phyloP scores from a whole-genome alignment of 2,113 vertebrate species.

The Petromus typicus region DNA sequence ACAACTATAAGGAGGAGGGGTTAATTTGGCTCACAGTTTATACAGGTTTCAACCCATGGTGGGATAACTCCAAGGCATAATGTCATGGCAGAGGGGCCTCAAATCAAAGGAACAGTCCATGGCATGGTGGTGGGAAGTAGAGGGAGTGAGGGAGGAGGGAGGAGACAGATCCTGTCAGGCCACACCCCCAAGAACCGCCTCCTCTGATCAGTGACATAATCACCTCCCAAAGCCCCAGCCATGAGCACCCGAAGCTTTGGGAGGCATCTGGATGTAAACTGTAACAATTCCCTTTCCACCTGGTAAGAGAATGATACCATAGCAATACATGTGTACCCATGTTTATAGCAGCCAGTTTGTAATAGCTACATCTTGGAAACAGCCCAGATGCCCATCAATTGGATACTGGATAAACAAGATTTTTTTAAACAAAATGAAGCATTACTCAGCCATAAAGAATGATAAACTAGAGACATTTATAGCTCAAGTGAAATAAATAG shows the following conservation, averaged over 20 bases:
- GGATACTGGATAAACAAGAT: too few relatives aligned
- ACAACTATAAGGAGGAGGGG: background rate
- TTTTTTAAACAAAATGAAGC: too few relatives aligned
- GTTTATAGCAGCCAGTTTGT: too few relatives aligned
- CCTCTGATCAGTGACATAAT: background rate
- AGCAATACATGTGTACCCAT: too few relatives aligned
- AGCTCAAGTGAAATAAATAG: too few relatives aligned
- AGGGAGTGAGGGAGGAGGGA: background rate
- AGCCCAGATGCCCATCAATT: too few relatives aligned
- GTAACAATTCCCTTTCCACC: background rate
- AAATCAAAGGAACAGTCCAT: background rate
- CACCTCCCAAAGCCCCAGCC: background rate
- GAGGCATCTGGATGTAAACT: background rate
- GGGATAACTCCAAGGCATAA: background rate
- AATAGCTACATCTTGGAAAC: too few relatives aligned
- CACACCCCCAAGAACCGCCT: background rate
- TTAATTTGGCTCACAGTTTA: background rate
- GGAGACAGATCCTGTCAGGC: background rate
- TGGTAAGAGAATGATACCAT: too few relatives aligned
- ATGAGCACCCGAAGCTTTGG: background rate
- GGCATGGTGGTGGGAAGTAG: background rate
- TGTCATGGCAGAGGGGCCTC: background rate
- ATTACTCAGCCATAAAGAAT: too few relatives aligned
- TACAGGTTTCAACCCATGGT: background rate
- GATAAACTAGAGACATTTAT: too few relatives aligned